Evolutionary conservation across 2,113 vertebrate species (phyloP), one percentile per base, ranked within the genome.

Genomic region (Opisthocomus hoazin): DNA sequence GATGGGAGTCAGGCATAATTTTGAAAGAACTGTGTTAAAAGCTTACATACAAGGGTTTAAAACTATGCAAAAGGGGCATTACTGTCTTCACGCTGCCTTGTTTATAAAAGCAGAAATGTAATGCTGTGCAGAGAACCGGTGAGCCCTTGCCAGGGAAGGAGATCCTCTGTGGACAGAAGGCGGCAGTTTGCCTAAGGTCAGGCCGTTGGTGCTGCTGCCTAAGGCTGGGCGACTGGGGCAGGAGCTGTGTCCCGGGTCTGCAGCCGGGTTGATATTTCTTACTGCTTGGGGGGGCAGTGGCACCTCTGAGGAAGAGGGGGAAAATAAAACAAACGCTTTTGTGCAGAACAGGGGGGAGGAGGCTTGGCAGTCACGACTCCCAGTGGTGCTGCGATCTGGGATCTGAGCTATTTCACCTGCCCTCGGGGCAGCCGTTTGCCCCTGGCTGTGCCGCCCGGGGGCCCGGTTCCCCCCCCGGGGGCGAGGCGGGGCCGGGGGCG

Each of bases 281-380:
- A 2, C 6, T 39, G 2, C 6, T 0, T 9, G 2, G 6, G 9
- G n/a, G n/a, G n/a, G n/a, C n/a, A n/a, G n/a, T n/a, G n/a, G n/a
- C n/a, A n/a, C n/a, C n/a, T 64, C 18, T 48, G 27, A 4, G 29
- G 51, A 36, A 34, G 17, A n/a, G 9, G 18, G 18, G 21, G 24
- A 22, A 23, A 36, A 20, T 23, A 10, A 83, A 91, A 27, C 5
- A 83, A 91, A 27, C 5, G 14, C 7, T 65, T 69, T 61, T n/a
- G 5, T 51, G n/a, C 61, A 68, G 66, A 16, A 30, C 41, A 51
- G 3, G 3, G 5, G 22, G 11, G 51, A 4, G 56, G 50, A 22
- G 34, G 20, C 56, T 36, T 2, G 1, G 34, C 22, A 14, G 23
- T 12, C 37, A 5, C 2, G 3, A 2, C 26, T 56, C 21, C 24